phyloP scores from a whole-genome alignment of 2,797 vertebrate genomes.

The Coluber constrictor region DNA sequence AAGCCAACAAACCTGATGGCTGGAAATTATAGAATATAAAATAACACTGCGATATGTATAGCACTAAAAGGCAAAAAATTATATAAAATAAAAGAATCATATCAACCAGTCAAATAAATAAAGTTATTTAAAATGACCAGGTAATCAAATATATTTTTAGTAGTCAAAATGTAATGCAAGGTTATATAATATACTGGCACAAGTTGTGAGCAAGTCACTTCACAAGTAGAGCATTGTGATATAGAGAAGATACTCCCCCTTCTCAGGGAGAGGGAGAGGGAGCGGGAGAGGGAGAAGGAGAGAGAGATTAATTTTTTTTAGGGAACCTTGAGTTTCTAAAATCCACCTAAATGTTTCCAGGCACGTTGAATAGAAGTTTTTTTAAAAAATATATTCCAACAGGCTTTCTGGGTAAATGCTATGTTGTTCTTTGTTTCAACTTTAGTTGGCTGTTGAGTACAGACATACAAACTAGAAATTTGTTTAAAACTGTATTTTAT shows the following conservation, averaged over 20 bases:
- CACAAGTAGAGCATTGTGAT: background rate
- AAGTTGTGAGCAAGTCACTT: background rate
- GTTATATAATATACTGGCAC: background rate
- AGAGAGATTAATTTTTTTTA: background rate
- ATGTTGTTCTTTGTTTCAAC: background rate
- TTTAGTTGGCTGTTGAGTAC: background rate
- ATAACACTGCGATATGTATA: background rate
- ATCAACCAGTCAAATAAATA: too few relatives aligned
- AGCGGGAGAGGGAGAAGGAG: too few relatives aligned
- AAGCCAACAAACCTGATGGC: background rate
- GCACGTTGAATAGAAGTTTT: background rate
- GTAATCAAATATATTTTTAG: background rate
- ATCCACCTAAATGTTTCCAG: background rate
- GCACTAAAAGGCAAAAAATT: background rate
- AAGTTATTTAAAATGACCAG: too few relatives aligned
- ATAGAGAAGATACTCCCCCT: background rate
- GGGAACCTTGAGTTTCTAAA: background rate
- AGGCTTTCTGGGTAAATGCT: background rate
- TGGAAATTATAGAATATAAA: background rate
- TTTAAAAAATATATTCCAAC: background rate
- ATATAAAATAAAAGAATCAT: too few relatives aligned
- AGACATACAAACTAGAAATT: background rate
- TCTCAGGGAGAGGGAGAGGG: background rate
- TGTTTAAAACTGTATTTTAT: background rate
- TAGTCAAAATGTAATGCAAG: background rate